Conservation (phyloP, 2,113 vertebrate species). For the Danionella cerebrum region DNA sequence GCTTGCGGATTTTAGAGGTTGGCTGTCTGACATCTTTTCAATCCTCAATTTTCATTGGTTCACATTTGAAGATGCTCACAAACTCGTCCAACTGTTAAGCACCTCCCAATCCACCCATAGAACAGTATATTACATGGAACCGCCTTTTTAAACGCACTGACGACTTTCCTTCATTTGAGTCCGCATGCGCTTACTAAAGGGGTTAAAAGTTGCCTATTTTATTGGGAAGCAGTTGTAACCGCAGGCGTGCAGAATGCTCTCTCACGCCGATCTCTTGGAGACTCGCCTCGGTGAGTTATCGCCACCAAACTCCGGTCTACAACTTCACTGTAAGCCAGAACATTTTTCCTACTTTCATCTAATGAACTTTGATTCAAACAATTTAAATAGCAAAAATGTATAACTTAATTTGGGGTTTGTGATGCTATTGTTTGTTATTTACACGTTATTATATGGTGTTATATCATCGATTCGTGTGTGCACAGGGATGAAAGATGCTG, state of each 20-base stretch:
- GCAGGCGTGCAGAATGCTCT: slow-evolving; percentile 97
- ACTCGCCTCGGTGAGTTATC: slow-evolving; percentile 96
- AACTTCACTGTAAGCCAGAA: slow-evolving; percentile 71
- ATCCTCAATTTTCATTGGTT: slow-evolving; percentile 88
- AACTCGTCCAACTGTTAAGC: slow-evolving; percentile 93
- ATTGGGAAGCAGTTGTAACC: slow-evolving; percentile 85
- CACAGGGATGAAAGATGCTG: slow-evolving; percentile 96
- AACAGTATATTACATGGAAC: slow-evolving; percentile 97
- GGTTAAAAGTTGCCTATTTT: slow-evolving; percentile 62
- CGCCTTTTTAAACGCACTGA: slow-evolving; percentile 97
- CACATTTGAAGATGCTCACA: slow-evolving; percentile 81
- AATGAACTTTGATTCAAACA: too few relatives aligned
- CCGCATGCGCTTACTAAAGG: slow-evolving; percentile 65
- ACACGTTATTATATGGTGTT: not conserved
- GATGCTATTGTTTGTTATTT: too few relatives aligned
- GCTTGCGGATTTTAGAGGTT: slow-evolving; percentile 41
- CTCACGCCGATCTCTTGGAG: slow-evolving; percentile 99
- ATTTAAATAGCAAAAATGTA: too few relatives aligned
- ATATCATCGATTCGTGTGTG: slow-evolving; percentile 30
- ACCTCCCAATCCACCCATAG: slow-evolving; percentile 94
- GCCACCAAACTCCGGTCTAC: slow-evolving; percentile 69
- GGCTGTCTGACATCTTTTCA: slow-evolving; percentile 71
- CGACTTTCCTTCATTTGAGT: slow-evolving; percentile 94
- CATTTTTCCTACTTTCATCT: slow-evolving; percentile 57
- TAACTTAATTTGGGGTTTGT: too few relatives aligned